Conservation (phyloP, 2,113 vertebrate genomes). For the Ciconia maguari region DNA sequence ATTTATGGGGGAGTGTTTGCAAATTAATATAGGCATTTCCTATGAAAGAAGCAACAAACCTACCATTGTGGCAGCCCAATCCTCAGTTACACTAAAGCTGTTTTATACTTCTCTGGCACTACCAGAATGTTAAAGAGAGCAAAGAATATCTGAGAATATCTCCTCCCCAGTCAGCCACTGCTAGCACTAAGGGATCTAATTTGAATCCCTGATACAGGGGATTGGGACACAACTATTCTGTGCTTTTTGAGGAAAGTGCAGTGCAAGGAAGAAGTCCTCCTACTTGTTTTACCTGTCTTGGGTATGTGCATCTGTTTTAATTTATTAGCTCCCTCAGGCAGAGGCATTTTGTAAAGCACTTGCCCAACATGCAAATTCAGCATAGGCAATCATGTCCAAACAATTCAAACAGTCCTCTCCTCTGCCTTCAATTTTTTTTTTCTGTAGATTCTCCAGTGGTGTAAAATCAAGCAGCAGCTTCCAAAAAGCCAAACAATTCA, state of each 20-base stretch:
- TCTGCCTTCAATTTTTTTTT: background rate
- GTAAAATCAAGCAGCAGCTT: background rate
- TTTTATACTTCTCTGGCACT: background rate
- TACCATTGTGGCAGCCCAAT: background rate
- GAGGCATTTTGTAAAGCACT: background rate
- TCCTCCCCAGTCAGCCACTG: background rate
- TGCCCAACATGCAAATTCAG: background rate
- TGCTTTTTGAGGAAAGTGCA: background rate
- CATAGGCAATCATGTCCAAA: background rate
- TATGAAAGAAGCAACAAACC: background rate
- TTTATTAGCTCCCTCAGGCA: background rate
- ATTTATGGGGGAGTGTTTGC: background rate
- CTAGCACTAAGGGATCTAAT: background rate
- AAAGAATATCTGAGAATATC: background rate
- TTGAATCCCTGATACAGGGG: background rate
- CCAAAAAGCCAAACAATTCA: background rate
- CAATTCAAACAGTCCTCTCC: background rate
- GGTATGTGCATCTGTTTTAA: background rate
- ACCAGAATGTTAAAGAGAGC: background rate
- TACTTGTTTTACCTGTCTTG: background rate
- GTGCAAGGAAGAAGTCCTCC: background rate
- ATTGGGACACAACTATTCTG: background rate
- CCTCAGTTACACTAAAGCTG: background rate
- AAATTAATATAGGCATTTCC: background rate
- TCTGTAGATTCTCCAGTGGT: background rate